Conservation (phyloP, 2,888 invertebrate species). For the Machimus rusticus region DNA sequence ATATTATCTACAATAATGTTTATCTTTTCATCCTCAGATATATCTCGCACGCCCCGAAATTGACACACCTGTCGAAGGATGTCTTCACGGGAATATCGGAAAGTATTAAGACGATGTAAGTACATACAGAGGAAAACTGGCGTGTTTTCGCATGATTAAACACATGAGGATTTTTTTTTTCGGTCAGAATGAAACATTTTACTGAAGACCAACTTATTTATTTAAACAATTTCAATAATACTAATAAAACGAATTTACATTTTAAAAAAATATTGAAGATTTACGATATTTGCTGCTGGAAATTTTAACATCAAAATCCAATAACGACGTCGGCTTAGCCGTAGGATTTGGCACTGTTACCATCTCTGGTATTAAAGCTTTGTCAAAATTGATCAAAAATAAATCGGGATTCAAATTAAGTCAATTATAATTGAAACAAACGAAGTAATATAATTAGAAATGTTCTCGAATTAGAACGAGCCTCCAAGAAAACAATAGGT, state of each 20-base stretch:
- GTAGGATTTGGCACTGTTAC: too few relatives aligned
- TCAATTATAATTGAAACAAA: too few relatives aligned
- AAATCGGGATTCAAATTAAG: too few relatives aligned
- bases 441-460: too few relatives aligned
- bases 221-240: background rate
- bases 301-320: background rate
- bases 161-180: background rate
- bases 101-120: slow-evolving; percentile 69
- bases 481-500: too few relatives aligned
- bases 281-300: background rate
- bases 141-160: background rate
- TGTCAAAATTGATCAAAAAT: too few relatives aligned
- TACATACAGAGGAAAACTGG: slow-evolving; percentile 49
- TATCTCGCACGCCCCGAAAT: slow-evolving; percentile 72
- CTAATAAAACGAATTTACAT: background rate
- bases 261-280: too few relatives aligned
- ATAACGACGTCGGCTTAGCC: too few relatives aligned
- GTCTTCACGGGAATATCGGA: slow-evolving; percentile 59
- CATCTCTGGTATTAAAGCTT: too few relatives aligned
- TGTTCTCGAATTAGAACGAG: too few relatives aligned
- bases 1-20: slow-evolving; percentile 29
- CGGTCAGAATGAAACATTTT: background rate
- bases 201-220: background rate
- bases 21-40: slow-evolving; percentile 64
- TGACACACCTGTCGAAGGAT: slow-evolving; percentile 64